Evolutionary conservation across 2,888 invertebrate genomes (phyloP), one percentile per base, ranked within the genome.

Genomic region (Zygogramma bicolorata): DNA sequence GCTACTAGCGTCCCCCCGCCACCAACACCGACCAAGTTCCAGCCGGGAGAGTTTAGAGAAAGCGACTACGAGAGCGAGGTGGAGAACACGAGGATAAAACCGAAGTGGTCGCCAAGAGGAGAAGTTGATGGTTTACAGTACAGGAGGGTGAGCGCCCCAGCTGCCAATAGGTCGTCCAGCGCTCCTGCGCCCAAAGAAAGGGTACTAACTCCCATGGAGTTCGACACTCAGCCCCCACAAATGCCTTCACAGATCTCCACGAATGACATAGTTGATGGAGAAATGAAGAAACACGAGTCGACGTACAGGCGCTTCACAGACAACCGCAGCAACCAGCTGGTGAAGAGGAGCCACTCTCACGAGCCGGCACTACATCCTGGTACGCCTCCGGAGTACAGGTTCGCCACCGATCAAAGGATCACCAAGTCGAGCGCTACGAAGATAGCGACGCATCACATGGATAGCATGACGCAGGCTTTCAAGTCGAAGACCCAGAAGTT

Each of bases 31-130:
- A 91, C 88, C 3, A 93, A 92, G 83, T 93, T 93, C 80, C 84
- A 91, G 20, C 91, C 90, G 5, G 92, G 92, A 10, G 91, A 92
- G 72, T 91, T 90, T 74, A 88, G 90, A 15, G 92, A 93, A 79
- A 92, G 92, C 65, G 93, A 93, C 80, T 93, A 93, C 78, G 93
- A 93, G 79, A 92, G 92, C 82, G 93, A 93, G 80, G 88, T 90
- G 4, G 93, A 93, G 73, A 86, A 88, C 13, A 84, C 88, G 0
- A 88, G 88, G 79, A 92, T 93, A 70, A 89, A 89, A 67, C 88
- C 91, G 0, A 89, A 91, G 68, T 93, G 93, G 93, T 88, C 90
- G 0, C 93, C 93, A 0, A 86, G 88, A 10, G 88, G 88, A 65
- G 91, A 91, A 68, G 88, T 87, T 0, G 90, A 91, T 62, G 89